Evolutionary conservation across 2,797 vertebrate genomes (phyloP).

Genomic region (Sparidentex hasta): DNA sequence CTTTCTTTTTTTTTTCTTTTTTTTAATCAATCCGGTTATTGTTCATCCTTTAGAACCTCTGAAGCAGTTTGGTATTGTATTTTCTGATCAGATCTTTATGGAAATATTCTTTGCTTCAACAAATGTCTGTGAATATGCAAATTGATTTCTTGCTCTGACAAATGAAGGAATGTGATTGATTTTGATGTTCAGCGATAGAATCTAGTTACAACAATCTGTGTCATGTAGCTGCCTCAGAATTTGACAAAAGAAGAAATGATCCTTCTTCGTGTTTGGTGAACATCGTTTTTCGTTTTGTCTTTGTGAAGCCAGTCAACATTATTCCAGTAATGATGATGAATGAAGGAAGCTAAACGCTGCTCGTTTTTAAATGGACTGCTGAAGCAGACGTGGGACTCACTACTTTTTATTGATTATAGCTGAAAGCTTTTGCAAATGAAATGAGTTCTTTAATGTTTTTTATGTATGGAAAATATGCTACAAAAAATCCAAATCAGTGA

Average conservation of each 20-base stretch:
- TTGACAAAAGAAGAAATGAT: constrained; percentile 21
- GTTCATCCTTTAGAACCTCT: constrained; percentile 39
- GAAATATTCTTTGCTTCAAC: constrained; percentile 40
- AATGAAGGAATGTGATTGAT: constrained; percentile 76
- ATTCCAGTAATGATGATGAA: constrained; percentile 53
- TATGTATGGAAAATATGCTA: constrained; percentile 43
- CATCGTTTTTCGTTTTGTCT: constrained; percentile 31
- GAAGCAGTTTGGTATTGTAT: constrained; percentile 31
- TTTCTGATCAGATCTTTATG: constrained; percentile 51
- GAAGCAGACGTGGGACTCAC: constrained; percentile 24
- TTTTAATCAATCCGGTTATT: neutral
- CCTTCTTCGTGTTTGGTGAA: constrained; percentile 21
- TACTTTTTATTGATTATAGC: constrained; percentile 9
- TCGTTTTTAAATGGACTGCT: constrained; percentile 35
- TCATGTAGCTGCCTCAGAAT: constrained; percentile 41
- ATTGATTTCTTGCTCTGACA: constrained; percentile 34
- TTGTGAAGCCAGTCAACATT: constrained; percentile 30
- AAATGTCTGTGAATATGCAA: constrained; percentile 53
- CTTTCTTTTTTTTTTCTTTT: too few relatives aligned
- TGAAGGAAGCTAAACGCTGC: constrained; percentile 72
- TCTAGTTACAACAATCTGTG: constrained; percentile 13
- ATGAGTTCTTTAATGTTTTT: constrained; percentile 18
- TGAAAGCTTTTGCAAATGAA: constrained; percentile 34
- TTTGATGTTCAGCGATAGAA: constrained; percentile 54
- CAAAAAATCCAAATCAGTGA: constrained; percentile 48